Base-by-base conservation (phyloP, 1,140 invertebrate species). In the Alviniconcha marisindica region DNA sequence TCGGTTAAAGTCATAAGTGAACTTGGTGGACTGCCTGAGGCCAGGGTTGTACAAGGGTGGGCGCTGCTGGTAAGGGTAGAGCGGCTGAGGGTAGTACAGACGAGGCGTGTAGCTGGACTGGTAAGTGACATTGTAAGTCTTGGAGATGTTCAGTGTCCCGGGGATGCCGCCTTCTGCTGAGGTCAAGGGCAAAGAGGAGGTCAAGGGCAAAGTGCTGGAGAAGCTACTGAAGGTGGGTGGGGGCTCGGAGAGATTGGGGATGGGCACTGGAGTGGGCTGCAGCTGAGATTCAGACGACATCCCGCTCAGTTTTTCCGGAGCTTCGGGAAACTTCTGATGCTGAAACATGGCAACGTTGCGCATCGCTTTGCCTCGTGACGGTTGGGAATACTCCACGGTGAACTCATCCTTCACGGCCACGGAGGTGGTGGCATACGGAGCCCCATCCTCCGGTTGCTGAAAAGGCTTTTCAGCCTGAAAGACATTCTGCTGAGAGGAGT, bases 71-170 rank as follows among this genome's bases (percentile, higher is more conserved):
- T 76, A 51, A 1, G 73, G 73, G 31, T 76, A 76, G 24, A 76
- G 4, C 12, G 73, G 73, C n/a, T 54, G 73, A 2, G 73, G 73
- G 28, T 31, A 21, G 21, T 33, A 14, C 0, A 76, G 56, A 18
- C 40, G 24, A 15, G 33, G 56, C 2, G 78, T 56, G 76, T 56
- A 54, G 18, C 10, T 54, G 14, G 14, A 28, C 21, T 80, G 84
- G 83, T 71, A 86, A 80, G 84, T 82, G 56, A 82, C 81, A 81
- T 74, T 85, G 81, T 76, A 84, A 48, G 51, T 84, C 79, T 81
- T 81, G 42, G 80, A 48, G 42, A 74, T 73, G 78, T 48, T 80
- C 60, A 40, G 51, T 40, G 44, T 80, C 15, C 36, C 73, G 24
- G 40, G 33, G 54, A 48, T 33, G 56, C 44, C 79, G 42, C 44